Base-by-base conservation (phyloP, 2,113 vertebrate genomes). In the Percina caprodes region DNA sequence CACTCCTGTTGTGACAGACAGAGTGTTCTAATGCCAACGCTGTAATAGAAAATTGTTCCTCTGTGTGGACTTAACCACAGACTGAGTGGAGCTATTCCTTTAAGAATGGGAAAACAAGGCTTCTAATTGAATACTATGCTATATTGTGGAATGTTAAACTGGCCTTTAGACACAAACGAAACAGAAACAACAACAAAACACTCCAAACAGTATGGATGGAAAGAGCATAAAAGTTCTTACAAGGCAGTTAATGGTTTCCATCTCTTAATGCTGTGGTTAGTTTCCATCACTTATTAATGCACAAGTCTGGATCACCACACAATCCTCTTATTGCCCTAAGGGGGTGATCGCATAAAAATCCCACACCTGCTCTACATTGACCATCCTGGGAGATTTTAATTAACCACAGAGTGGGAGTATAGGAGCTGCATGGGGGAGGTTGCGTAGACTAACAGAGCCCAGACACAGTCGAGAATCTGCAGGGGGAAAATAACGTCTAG, bases 181-280 rank as follows among this genome's bases (percentile, higher is more conserved):
- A 45, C 55, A 60, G 15, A 55, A 46, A 58, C 75, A 74, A 65
- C 80, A 77, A 69, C 54, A 74, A 77, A n/a, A 59, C 56, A 26
- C 63, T 77, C 76, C 52, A 81, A 89, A 90, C 55, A 58, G 74
- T 82, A 77, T 84, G 85, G 79, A 88, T 90, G 88, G 91, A 94
- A 94, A 90, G 65, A 71, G 89, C 83, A 89, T 91, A 88, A 91
- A 93, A 91, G 74, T 69, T 91, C 89, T 92, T 85, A 90, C 81
- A 92, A 91, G 88, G 88, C 87, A 74, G 88, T 93, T 93, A 93
- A 93, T 91, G 91, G 89, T 92, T 94, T 94, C 92, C 91, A 92
- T 93, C 89, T 89, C 86, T 90, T 93, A 90, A 91, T 92, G 84
- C 90, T 87, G 89, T 5, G 88, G 92, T 94, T 88, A 86, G 90